Evolutionary conservation across 2,797 vertebrate genomes (phyloP), one percentile per base, ranked within the genome.

Genomic region (Sebastolobus alascanus): DNA sequence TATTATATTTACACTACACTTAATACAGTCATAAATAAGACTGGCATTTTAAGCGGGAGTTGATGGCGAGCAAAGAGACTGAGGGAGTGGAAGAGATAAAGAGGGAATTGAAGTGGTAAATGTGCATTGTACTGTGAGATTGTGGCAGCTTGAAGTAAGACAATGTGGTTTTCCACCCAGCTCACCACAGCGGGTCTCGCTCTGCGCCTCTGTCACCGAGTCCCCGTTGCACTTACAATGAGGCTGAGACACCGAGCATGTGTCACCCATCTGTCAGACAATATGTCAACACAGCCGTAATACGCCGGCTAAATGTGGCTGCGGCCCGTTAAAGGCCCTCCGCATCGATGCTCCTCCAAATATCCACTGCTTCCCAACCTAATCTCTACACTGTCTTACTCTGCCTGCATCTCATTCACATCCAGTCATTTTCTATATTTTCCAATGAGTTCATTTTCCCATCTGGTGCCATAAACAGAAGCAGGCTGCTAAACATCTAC

Each of bases 261-360:
- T 92, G 92, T 91, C 86, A 60, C 74, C 90, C 93, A 92, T 92
- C 91, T 92, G 93, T 91, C 89, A 87, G 78, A 87, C 85, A 91
- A 85, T 87, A 88, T 88, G 91, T 90, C 92, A 90, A 78, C 89
- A 76, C 75, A 68, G 84, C 80, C 72, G 52, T 68, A 77, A 86
- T 56, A 77, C 60, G 14, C 59, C 59, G 29, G 77, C 87, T 88
- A 80, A 85, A 85, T 72, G 90, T 76, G 83, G 73, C 84, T 35
- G 55, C 13, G 4, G 72, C 60, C 74, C 3, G 8, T 64, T 54
- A 40, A 40, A 75, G 35, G 55, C 60, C 75, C 69, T 71, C 27
- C 6, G 18, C 59, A 25, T 61, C 59, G 6, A 18, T 37, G 72
- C 52, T 43, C 52, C 55, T 61, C 58, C 16, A 37, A 68, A 79